Evolutionary conservation across 2,797 vertebrate species (phyloP).

Genomic region (Sciurus carolinensis): DNA sequence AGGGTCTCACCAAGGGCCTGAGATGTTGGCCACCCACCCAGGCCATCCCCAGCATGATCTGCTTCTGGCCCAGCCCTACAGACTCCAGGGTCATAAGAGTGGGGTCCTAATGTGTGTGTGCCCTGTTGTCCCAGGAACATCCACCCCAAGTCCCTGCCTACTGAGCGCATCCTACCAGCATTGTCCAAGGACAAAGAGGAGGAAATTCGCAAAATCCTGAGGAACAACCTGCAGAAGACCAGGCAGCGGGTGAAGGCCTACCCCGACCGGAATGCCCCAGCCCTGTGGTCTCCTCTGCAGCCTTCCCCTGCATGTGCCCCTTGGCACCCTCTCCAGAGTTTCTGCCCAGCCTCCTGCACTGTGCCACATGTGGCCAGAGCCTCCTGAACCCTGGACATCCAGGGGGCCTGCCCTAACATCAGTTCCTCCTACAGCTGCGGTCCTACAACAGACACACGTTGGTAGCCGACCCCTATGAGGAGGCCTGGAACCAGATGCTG

Average conservation of each 20-base stretch:
- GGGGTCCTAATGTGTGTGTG: background rate
- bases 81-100: background rate
- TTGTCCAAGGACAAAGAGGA: slow-evolving; percentile 96
- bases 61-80: background rate
- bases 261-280: fast-evolving
- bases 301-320: background rate
- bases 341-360: background rate
- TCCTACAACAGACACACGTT: slow-evolving; percentile 99
- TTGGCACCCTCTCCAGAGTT: background rate
- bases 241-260: slow-evolving; percentile 94
- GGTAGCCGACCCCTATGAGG: slow-evolving; percentile 95
- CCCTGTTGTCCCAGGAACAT: slow-evolving; percentile 93
- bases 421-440: slow-evolving; percentile 90
- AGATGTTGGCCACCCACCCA: background rate
- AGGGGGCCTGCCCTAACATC: background rate
- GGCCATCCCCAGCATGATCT: background rate
- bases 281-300: background rate
- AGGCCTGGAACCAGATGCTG: slow-evolving; percentile 94
- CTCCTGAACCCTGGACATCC: background rate
- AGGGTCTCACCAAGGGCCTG: background rate
- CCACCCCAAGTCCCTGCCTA: slow-evolving; percentile 92
- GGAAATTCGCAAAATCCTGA: slow-evolving; percentile 97
- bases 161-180: slow-evolving; percentile 92
- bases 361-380: background rate
- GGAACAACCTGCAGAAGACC: slow-evolving; percentile 96